Evolutionary conservation across 2,113 vertebrate species (phyloP).

Genomic region (Condylura cristata): DNA sequence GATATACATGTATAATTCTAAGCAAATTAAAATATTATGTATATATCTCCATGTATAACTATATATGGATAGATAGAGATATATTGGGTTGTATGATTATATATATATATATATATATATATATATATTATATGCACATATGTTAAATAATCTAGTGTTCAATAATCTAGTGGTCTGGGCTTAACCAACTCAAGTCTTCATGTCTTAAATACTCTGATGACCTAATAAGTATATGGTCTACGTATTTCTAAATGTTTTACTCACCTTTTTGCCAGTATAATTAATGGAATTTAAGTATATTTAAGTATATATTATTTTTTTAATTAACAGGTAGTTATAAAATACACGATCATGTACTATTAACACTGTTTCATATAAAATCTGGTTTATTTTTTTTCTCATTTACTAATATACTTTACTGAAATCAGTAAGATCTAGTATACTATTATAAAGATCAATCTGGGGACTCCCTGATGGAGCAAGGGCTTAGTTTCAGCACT

Average conservation of each 20-base stretch:
- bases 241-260: neutral
- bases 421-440: neutral
- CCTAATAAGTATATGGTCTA: neutral
- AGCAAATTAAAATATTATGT: too few species aligned
- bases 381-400: neutral
- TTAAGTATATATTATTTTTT: neutral
- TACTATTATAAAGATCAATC: constrained; percentile 30
- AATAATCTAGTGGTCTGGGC: neutral
- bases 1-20: too few species aligned
- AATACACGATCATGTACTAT: neutral
- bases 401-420: constrained; percentile 25
- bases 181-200: neutral
- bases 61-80: too few species aligned
- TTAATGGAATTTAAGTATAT: neutral
- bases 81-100: neutral
- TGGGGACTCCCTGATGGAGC: too few species aligned
- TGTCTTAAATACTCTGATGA: neutral
- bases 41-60: too few species aligned
- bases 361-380: neutral
- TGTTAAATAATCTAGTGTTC: too few species aligned
- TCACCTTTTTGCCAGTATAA: neutral
- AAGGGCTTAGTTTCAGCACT: too few species aligned
- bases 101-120: neutral
- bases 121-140: neutral
- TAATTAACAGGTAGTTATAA: neutral